A percentile compares a stretch with the other conserved stretches of the same genome.
These are phyloP conservation scores for Phortica variegata DNA, from an alignment of 1,140 invertebrate genomes.

Conservation along the genomic window DNA sequence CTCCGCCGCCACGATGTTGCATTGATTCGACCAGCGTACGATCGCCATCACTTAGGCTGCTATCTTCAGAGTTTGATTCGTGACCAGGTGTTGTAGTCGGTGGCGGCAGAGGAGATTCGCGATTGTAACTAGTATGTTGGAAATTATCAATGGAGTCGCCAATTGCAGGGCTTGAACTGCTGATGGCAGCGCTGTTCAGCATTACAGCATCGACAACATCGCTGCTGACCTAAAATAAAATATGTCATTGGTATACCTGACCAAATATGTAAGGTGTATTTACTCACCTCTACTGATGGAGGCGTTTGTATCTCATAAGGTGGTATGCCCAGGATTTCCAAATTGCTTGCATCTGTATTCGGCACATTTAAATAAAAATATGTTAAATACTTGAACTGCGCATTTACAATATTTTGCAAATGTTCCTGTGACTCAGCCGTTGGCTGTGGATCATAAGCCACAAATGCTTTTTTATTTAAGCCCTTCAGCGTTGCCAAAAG, in stretches of 20 bases:
- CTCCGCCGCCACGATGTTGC: conserved; percentile 58
- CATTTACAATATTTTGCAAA: conserved; percentile 35
- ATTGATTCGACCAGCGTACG: conserved; percentile 68
- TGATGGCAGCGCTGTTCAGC: conserved; percentile 33
- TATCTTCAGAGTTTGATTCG: conserved; percentile 76
- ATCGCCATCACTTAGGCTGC: conserved; percentile 76
- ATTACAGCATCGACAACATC: conserved; percentile 52
- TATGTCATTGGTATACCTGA: conserved; percentile 7
- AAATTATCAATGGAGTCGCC: conserved; percentile 16
- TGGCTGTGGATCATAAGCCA: conserved; percentile 38
- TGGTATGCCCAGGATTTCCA: conserved; percentile 63
- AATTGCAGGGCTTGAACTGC: conserved; percentile 28
- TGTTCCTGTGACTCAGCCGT: conserved; percentile 34
- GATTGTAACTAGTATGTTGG: conserved; percentile 15
- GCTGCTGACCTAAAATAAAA: conserved; percentile 7
- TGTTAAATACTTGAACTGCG: conserved; percentile 60
- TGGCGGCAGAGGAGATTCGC: conserved; percentile 27
- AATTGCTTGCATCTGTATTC: conserved; percentile 60
- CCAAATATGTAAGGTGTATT: conserved; percentile 7
- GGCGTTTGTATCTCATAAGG: conserved; percentile 41
- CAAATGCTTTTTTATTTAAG: conserved; percentile 34
- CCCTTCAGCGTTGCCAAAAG: conserved; percentile 53
- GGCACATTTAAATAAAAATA: conserved; percentile 65
- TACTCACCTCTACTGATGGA: conserved; percentile 19
- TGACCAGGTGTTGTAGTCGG: conserved; percentile 34